These are phyloP conservation scores for Diachasma alloeum DNA, from an alignment of 1,140 invertebrate genomes.

Conservation along the genomic window DNA sequence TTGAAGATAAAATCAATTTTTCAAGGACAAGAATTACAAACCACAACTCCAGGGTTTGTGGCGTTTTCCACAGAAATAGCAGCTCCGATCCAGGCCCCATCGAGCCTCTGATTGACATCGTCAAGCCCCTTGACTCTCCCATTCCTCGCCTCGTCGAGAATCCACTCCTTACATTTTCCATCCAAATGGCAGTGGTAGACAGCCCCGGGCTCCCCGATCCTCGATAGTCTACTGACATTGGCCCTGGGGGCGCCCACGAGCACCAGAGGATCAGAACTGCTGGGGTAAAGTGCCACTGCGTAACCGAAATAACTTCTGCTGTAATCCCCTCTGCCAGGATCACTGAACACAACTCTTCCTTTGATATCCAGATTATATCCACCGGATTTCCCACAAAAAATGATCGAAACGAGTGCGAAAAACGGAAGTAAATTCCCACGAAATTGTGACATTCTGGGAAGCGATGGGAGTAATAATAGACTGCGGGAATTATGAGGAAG, in stretches of 20 bases:
- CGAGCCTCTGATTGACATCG: constrained; percentile 29
- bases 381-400: not conserved
- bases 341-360: constrained; percentile 31
- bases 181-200: constrained; percentile 42
- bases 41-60: constrained; percentile 41
- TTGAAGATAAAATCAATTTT: no score
- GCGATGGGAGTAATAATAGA: no score
- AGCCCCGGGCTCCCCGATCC: constrained; percentile 44
- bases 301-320: constrained; percentile 47
- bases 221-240: constrained; percentile 30
- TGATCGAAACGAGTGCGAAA: not conserved
- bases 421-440: not conserved
- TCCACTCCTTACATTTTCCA: constrained; percentile 25
- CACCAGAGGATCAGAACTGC: constrained; percentile 27
- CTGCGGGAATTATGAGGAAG: no score
- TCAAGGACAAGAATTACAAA: constrained; percentile 14
- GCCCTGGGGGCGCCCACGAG: constrained; percentile 48
- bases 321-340: constrained; percentile 25
- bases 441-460: no score
- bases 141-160: constrained; percentile 29
- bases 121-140: constrained; percentile 20
- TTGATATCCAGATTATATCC: constrained; percentile 42
- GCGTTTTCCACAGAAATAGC: constrained; percentile 41
- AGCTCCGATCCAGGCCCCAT: constrained; percentile 46
- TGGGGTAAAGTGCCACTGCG: constrained; percentile 42